Conservation (phyloP, 2,113 vertebrate species). For the Galbula dea region DNA sequence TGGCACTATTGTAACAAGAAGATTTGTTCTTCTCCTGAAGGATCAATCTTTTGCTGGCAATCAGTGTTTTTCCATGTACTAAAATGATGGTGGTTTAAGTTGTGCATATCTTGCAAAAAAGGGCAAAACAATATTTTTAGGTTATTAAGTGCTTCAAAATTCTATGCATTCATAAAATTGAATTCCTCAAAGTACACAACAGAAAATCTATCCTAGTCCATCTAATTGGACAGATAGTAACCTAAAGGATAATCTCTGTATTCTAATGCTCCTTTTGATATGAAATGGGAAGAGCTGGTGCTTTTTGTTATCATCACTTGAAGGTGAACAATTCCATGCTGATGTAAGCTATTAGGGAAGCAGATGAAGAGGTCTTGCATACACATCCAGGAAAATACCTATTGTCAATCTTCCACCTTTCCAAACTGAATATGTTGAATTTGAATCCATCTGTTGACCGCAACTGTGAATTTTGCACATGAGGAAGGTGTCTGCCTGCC, state of each 20-base stretch:
- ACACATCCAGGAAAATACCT: background rate
- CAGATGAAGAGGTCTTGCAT: background rate
- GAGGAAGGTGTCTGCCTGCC: background rate
- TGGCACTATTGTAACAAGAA: background rate
- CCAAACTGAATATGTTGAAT: background rate
- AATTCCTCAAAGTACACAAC: background rate
- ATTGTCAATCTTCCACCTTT: background rate
- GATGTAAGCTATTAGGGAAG: background rate
- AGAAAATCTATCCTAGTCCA: background rate
- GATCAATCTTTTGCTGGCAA: background rate
- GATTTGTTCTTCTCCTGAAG: background rate
- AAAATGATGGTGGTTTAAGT: background rate
- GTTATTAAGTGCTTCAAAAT: background rate
- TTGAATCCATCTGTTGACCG: background rate
- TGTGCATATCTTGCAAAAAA: background rate
- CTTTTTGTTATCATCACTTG: accelerated
- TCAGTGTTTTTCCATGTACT: background rate
- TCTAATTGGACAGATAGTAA: background rate
- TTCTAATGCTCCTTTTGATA: background rate
- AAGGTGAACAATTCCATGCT: background rate
- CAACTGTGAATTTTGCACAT: background rate
- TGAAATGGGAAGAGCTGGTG: background rate
- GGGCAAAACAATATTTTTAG: background rate
- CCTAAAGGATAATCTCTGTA: background rate
- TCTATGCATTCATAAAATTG: background rate